Evolutionary conservation across 2,113 vertebrate genomes (phyloP), one percentile per base, ranked within the genome.

Genomic region (Oncorhynchus tshawytscha): DNA sequence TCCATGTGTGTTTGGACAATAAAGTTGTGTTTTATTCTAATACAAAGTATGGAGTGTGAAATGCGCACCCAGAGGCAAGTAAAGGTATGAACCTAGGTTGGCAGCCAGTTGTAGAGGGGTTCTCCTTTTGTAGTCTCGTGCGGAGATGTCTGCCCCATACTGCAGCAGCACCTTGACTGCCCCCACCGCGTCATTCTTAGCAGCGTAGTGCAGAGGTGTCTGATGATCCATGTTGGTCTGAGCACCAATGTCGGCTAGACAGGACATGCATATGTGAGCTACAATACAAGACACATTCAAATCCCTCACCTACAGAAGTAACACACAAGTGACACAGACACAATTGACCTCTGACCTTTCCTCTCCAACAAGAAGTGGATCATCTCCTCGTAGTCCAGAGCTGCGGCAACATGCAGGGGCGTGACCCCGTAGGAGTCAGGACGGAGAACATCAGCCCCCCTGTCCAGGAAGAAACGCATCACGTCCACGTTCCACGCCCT

Each of bases 321-420:
- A 73, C 24, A 62, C 45, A 77, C 45, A 67, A 68, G 45, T 57
- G 20, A 24, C 20, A 62, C 20, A 57, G 18, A 57, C 4, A 5
- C 59, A 3, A n/a, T 24, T 22, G n/a, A 62, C 59, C 59, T 62
- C 59, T 62, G 59, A 92, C 89, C 90, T 78, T 88, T 78, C 18
- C 1, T 86, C 54, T 86, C 82, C 67, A 93, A 76, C 24, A 93
- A 86, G 70, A 92, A 91, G 39, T 59, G 64, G 2, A 93, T 84
- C 90, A 93, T 93, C 72, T 92, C 88, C 75, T 88, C 75, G 62
- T 92, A 90, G 80, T 92, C 90, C 73, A 92, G 76, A 0, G 92
- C 92, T 0, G 92, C 82, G 0, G 91, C 92, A 67, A 93, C 90
- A 5, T 93, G 92, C 16, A 93, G 88, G 0, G 85, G 79, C 0